Evolutionary conservation across 2,888 invertebrate genomes (phyloP).

Genomic region (Drosophila paracracens): DNA sequence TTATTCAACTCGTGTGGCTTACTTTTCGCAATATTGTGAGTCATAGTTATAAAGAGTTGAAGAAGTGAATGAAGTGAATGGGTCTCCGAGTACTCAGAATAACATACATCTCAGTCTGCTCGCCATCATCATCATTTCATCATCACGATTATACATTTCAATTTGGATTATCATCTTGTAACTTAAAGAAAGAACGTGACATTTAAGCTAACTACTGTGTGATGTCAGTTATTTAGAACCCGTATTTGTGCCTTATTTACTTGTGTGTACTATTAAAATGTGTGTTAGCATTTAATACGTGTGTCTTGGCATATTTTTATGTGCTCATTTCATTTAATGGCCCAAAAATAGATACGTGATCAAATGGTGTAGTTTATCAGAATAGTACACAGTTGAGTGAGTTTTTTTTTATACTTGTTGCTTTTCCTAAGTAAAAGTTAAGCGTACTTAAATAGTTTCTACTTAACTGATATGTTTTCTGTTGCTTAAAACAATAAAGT

Average conservation of each 20-base stretch:
- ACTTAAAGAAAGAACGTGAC: constrained; percentile 18
- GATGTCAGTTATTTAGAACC: neutral
- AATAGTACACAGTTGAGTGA: neutral
- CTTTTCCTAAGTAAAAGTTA: neutral
- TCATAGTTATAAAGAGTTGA: constrained; percentile 30
- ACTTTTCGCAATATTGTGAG: constrained; percentile 26
- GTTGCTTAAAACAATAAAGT: too few species aligned
- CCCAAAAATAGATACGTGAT: neutral
- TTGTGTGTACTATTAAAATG: neutral
- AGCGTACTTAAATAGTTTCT: neutral
- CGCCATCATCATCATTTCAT: constrained; percentile 8
- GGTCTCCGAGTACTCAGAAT: neutral
- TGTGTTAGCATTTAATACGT: neutral
- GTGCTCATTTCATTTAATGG: neutral
- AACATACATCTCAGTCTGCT: constrained; percentile 14
- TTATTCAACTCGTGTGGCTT: constrained; percentile 30
- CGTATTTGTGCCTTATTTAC: neutral
- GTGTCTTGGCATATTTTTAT: neutral
- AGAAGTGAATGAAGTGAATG: constrained; percentile 18
- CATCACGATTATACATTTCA: constrained; percentile 1
- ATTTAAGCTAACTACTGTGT: neutral
- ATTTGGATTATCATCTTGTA: constrained; percentile 11
- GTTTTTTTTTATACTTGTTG: neutral
- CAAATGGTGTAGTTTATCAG: neutral
- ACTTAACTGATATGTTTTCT: neutral